These are phyloP conservation scores for Apteryx owenii DNA, from an alignment of 2,113 vertebrate genomes.

Conservation along the genomic window DNA sequence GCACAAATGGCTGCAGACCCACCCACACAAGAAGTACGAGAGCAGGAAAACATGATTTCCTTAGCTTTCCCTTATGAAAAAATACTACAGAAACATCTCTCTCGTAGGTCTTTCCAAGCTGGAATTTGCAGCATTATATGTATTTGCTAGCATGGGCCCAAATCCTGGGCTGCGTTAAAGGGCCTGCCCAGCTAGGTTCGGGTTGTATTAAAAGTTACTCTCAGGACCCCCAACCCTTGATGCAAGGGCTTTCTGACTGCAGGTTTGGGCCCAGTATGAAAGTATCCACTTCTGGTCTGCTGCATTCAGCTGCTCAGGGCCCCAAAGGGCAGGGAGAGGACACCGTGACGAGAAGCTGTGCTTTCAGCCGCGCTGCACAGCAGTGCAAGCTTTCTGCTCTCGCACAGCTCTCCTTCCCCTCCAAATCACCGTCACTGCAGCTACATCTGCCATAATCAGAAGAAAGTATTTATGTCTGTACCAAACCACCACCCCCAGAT, in stretches of 20 bases:
- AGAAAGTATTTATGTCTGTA: background rate
- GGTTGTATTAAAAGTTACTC: background rate
- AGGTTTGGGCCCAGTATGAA: background rate
- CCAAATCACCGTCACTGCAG: background rate
- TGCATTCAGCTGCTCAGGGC: background rate
- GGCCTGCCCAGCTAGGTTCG: background rate
- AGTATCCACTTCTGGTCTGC: background rate
- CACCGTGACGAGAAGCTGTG: too few relatives aligned
- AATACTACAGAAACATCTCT: background rate
- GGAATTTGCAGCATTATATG: background rate
- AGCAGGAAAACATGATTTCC: background rate
- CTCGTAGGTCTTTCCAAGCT: background rate
- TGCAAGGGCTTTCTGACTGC: background rate
- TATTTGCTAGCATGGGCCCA: background rate
- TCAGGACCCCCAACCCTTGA: background rate
- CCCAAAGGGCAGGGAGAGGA: background rate
- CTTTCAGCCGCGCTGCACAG: too few relatives aligned
- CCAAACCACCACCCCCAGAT: background rate
- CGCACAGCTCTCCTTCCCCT: background rate
- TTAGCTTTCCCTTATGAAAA: constrained; percentile 2
- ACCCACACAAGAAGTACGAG: background rate
- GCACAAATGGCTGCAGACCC: background rate
- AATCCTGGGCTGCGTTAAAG: background rate
- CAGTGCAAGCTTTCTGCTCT: background rate
- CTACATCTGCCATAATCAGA: background rate